These are phyloP conservation scores for Bradypus variegatus DNA, from an alignment of 2,797 vertebrate genomes.

Conservation along the genomic window DNA sequence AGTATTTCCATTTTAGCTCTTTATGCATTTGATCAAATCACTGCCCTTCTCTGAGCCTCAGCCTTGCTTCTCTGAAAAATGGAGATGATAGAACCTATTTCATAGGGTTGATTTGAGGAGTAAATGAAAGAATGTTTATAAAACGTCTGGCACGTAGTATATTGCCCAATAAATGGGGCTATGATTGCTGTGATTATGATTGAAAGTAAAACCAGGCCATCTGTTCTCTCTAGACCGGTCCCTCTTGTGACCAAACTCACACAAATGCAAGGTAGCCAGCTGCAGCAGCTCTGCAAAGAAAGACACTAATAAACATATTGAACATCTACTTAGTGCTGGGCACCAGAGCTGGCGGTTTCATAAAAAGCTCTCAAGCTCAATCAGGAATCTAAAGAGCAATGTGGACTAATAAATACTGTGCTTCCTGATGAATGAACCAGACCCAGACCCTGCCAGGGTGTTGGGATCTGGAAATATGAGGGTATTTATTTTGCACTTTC, in stretches of 20 bases:
- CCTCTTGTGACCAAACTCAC: not conserved
- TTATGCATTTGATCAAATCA: not conserved
- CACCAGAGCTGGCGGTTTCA: not conserved
- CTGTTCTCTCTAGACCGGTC: not conserved
- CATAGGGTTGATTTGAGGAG: not conserved
- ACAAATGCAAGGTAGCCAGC: not conserved
- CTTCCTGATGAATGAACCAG: not conserved
- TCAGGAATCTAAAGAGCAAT: not conserved
- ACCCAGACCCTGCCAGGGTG: not conserved
- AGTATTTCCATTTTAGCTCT: not conserved
- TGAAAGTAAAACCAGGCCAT: slow-evolving; percentile 27
- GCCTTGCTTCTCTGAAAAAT: slow-evolving; percentile 25
- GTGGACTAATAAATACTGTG: not conserved
- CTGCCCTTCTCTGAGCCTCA: not conserved
- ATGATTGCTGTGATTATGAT: not conserved
- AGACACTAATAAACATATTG: not conserved
- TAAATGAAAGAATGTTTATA: not conserved
- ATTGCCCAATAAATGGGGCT: not conserved
- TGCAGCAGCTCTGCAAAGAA: not conserved
- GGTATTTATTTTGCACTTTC: not conserved
- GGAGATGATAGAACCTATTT: not conserved
- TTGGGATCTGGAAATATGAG: not conserved
- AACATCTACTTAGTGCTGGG: not conserved
- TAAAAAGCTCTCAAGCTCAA: not conserved
- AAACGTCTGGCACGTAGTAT: not conserved